These are phyloP conservation scores for Crotalus adamanteus DNA, from an alignment of 2,797 vertebrate genomes.

Conservation along the genomic window DNA sequence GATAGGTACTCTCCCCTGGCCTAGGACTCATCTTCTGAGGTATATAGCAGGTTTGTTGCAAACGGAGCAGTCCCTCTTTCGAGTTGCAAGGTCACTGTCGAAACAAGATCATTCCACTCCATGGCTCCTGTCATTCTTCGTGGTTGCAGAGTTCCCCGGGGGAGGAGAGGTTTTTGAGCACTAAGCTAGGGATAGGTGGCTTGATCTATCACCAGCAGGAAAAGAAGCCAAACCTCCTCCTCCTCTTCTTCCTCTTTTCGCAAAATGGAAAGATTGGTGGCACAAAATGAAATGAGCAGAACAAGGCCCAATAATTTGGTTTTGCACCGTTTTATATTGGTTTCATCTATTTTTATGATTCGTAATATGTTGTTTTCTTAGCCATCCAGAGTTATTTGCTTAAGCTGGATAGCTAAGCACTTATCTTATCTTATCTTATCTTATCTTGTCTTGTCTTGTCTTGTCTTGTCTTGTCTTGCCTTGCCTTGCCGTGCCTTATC, in stretches of 20 bases:
- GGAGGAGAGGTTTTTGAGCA: not conserved
- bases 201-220: not conserved
- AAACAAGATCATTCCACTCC: not conserved
- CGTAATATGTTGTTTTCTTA: not conserved
- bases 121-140: too few relatives aligned
- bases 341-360: not conserved
- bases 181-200: not conserved
- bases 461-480: too few relatives aligned
- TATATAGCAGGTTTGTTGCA: not conserved
- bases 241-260: fast-evolving
- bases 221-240: not conserved
- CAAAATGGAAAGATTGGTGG: not conserved
- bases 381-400: not conserved
- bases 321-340: not conserved
- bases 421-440: too few relatives aligned
- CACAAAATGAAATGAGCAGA: not conserved
- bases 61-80: not conserved
- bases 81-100: not conserved
- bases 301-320: not conserved
- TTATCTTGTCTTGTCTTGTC: too few relatives aligned
- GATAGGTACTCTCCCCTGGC: not conserved
- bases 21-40: not conserved
- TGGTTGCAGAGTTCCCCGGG: not conserved
- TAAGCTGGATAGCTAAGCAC: not conserved
- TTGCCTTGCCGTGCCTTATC: too few relatives aligned